Percentiles rank a stretch among this genome's conserved stretches.
Evolutionary conservation across 2,888 invertebrate species (phyloP).

Genomic region (Lamellibrachia satsuma): DNA sequence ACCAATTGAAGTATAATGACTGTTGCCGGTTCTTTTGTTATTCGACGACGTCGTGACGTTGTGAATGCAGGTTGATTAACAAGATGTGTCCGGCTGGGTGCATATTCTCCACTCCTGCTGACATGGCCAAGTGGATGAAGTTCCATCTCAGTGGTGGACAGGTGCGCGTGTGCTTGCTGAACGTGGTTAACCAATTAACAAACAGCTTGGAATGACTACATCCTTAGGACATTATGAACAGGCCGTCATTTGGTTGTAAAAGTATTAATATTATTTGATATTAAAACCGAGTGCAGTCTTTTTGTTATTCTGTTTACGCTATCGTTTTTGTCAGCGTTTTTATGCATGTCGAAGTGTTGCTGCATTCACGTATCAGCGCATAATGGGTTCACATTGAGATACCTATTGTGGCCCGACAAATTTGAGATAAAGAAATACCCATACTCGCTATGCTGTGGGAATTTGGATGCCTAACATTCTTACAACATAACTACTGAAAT

Average conservation of each 20-base stretch:
- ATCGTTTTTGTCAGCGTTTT: background rate
- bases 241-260: background rate
- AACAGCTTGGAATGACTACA: background rate
- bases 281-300: background rate
- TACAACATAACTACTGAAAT: background rate
- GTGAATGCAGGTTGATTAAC: constrained; percentile 31
- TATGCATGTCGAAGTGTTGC: background rate
- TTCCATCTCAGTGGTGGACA: constrained; percentile 46
- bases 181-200: background rate
- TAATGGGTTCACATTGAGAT: too few relatives aligned
- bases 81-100: constrained; percentile 50
- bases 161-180: constrained; percentile 20
- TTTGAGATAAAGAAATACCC: too few relatives aligned
- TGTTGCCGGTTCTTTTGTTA: background rate
- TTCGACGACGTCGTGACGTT: background rate
- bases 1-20: too few relatives aligned
- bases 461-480: background rate
- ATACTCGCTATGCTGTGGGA: background rate
- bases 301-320: background rate
- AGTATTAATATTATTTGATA: background rate
- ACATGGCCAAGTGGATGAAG: constrained; percentile 56
- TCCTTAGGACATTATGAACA: background rate
- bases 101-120: constrained; percentile 49
- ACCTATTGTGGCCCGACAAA: too few relatives aligned
- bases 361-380: background rate